phyloP scores from a whole-genome alignment of 2,113 vertebrate species.

The Clinocottus analis region DNA sequence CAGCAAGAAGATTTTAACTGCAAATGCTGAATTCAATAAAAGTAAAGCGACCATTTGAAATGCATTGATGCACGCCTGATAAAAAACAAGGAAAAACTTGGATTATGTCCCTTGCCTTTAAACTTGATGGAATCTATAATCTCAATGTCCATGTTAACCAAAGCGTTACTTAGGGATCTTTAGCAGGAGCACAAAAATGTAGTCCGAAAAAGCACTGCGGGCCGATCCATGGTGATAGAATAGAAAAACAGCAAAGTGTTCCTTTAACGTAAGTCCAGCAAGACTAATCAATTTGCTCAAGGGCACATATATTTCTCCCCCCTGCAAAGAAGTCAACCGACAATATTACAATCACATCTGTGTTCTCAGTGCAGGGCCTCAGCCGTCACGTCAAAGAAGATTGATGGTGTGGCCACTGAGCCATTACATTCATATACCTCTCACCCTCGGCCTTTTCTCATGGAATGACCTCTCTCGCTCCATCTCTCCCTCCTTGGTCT shows the following conservation, averaged over 20 bases:
- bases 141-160: constrained; percentile 5
- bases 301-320: constrained; percentile 46
- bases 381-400: constrained; percentile 68
- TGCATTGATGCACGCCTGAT: background rate
- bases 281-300: constrained; percentile 67
- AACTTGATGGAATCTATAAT: background rate
- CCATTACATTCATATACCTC: constrained; percentile 71
- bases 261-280: constrained; percentile 40
- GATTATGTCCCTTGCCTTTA: constrained; percentile 16
- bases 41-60: background rate
- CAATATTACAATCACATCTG: constrained; percentile 70
- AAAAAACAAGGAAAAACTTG: background rate
- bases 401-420: constrained; percentile 69
- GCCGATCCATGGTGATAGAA: constrained; percentile 4
- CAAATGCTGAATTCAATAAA: background rate
- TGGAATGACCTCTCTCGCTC: constrained; percentile 63
- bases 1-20: background rate
- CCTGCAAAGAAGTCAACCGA: constrained; percentile 58
- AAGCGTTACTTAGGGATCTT: background rate
- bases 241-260: constrained; percentile 30
- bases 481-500: constrained; percentile 7
- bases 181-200: background rate
- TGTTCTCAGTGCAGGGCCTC: constrained; percentile 64
- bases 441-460: constrained; percentile 61
- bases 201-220: background rate